phyloP scores from a whole-genome alignment of 2,113 vertebrate genomes.

The Labrus mixtus region DNA sequence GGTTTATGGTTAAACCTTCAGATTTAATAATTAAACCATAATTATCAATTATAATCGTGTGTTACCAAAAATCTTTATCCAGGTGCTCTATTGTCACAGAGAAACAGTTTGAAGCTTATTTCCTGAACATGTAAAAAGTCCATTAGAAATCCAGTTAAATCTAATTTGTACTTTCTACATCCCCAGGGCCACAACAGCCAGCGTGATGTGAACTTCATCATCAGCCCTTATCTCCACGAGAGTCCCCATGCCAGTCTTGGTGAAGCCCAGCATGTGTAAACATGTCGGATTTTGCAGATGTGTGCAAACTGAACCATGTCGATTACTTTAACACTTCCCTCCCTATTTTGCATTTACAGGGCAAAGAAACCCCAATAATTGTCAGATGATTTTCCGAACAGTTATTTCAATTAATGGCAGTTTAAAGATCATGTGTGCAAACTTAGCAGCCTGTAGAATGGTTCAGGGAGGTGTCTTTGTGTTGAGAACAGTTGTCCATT shows the following conservation, averaged over 20 bases:
- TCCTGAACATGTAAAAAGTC: too few relatives aligned
- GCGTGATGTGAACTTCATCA: not conserved
- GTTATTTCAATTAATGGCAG: not conserved
- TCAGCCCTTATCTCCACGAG: not conserved
- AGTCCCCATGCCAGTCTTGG: not conserved
- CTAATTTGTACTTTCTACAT: not conserved
- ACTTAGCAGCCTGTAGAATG: conserved; percentile 10
- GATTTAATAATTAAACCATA: too few relatives aligned
- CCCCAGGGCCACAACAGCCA: not conserved
- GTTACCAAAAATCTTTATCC: not conserved
- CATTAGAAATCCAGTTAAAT: not conserved
- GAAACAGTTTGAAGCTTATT: not conserved
- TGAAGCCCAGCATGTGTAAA: conserved; percentile 5
- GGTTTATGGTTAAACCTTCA: too few relatives aligned
- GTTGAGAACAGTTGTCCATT: conserved; percentile 42
- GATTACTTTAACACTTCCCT: not conserved
- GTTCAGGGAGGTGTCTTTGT: conserved; percentile 6
- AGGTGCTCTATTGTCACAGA: too few relatives aligned
- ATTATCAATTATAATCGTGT: not conserved
- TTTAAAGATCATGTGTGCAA: not conserved
- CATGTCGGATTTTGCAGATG: not conserved
- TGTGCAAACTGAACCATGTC: not conserved
- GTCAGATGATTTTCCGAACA: not conserved
- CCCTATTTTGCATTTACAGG: not conserved
- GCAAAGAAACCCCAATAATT: not conserved